Conservation (phyloP, 2,797 vertebrate species). For the Hippocampus kuda region DNA sequence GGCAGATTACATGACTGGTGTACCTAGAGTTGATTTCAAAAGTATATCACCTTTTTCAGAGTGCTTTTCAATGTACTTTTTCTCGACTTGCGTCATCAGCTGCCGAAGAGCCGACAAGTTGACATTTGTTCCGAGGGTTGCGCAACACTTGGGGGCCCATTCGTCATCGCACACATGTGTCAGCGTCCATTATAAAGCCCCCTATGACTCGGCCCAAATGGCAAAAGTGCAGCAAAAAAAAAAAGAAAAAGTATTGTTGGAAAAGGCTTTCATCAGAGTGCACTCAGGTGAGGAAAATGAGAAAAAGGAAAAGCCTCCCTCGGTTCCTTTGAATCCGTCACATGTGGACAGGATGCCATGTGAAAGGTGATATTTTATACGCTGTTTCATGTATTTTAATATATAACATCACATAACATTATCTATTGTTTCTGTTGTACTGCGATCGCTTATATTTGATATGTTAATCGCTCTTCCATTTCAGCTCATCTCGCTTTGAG, state of each 20-base stretch:
- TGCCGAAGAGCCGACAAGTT: constrained; percentile 32
- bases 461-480: not conserved
- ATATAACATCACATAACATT: too few species aligned
- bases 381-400: too few species aligned
- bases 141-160: constrained; percentile 32
- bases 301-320: constrained; percentile 8
- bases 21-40: not conserved
- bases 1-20: too few species aligned
- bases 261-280: constrained; percentile 25
- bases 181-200: constrained; percentile 34
- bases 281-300: constrained; percentile 17
- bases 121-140: constrained; percentile 55
- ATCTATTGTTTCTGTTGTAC: not conserved
- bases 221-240: constrained; percentile 4
- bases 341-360: not conserved
- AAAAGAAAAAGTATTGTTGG: not conserved
- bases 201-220: constrained; percentile 39
- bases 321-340: not conserved
- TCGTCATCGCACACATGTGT: constrained; percentile 45
- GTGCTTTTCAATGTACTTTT: not conserved
- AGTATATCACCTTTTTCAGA: not conserved
- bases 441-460: not conserved
- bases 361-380: not conserved
- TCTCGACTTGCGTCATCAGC: not conserved
- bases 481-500: too few species aligned